Percentiles rank a stretch among this genome's conserved stretches.
Evolutionary conservation across 2,888 invertebrate genomes (phyloP).

Genomic region (Synanthedon vespiformis): DNA sequence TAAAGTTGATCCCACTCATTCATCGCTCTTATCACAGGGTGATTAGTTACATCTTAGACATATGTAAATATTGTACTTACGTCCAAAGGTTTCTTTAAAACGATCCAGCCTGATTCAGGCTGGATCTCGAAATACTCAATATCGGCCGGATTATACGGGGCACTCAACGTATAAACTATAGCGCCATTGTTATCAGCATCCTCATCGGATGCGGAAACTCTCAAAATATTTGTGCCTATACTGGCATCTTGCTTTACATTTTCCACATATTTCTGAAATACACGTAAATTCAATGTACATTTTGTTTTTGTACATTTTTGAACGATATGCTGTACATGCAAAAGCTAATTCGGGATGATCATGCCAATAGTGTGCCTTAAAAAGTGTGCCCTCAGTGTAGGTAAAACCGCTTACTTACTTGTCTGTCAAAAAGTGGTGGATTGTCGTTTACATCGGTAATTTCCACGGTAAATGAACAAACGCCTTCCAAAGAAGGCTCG

Average conservation of each 20-base stretch:
- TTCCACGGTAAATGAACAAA: constrained; percentile 98
- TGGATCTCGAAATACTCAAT: constrained; percentile 97
- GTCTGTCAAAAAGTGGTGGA: constrained; percentile 93
- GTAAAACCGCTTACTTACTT: constrained; percentile 71
- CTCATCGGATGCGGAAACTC: constrained; percentile 96
- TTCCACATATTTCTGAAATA: constrained; percentile 92
- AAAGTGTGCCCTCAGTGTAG: too few species aligned
- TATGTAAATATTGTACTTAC: constrained; percentile 77
- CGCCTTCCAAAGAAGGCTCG: constrained; percentile 96
- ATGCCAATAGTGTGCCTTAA: background rate
- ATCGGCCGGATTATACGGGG: constrained; percentile 88
- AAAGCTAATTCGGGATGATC: constrained; percentile 1
- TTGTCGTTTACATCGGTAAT: constrained; percentile 98
- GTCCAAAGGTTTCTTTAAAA: constrained; percentile 93
- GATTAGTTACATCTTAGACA: constrained; percentile 22
- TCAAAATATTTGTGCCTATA: constrained; percentile 92
- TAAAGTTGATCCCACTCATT: constrained; percentile 64
- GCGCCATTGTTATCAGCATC: constrained; percentile 98
- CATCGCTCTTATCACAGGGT: constrained; percentile 49
- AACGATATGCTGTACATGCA: constrained; percentile 25
- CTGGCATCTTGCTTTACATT: constrained; percentile 97
- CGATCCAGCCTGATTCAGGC: constrained; percentile 97
- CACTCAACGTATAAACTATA: constrained; percentile 90
- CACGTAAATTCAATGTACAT: constrained; percentile 20
- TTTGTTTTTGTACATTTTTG: background rate